phyloP scores from a whole-genome alignment of 2,888 invertebrate species.

The Caenorhabditis angaria region DNA sequence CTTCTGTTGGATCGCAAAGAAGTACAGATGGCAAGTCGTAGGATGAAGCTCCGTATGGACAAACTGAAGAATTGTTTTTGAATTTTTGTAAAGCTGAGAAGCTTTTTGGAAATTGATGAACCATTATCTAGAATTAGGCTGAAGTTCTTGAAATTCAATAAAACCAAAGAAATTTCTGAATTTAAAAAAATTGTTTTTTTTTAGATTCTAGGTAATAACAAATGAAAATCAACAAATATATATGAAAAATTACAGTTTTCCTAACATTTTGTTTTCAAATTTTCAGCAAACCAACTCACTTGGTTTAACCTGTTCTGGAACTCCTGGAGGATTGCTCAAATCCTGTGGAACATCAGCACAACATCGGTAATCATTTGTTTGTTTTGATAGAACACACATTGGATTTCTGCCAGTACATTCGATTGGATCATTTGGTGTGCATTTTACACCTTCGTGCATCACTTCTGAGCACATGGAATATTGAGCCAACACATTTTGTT shows the following conservation, averaged over 20 bases:
- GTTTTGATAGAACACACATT: slow-evolving; percentile 55
- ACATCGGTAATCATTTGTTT: slow-evolving; percentile 57
- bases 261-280: background rate
- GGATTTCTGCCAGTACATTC: slow-evolving; percentile 65
- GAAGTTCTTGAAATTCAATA: no score
- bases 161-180: no score
- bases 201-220: no score
- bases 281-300: slow-evolving; percentile 30
- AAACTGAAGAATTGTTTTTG: slow-evolving; percentile 42
- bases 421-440: slow-evolving; percentile 61
- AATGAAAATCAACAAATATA: background rate
- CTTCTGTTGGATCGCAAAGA: slow-evolving; percentile 60
- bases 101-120: no score
- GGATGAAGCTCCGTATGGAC: slow-evolving; percentile 59
- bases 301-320: slow-evolving; percentile 63
- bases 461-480: slow-evolving; percentile 59
- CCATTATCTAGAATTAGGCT: no score
- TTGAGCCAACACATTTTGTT: slow-evolving; percentile 60
- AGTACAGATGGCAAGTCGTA: slow-evolving; percentile 61
- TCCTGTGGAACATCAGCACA: slow-evolving; percentile 60
- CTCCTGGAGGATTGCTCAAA: slow-evolving; percentile 56
- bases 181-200: no score
- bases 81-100: no score
- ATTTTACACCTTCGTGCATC: slow-evolving; percentile 57
- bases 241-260: background rate